These are phyloP conservation scores for Didymodactylos carnosus DNA, from an alignment of 2,888 invertebrate species.

Conservation along the genomic window DNA sequence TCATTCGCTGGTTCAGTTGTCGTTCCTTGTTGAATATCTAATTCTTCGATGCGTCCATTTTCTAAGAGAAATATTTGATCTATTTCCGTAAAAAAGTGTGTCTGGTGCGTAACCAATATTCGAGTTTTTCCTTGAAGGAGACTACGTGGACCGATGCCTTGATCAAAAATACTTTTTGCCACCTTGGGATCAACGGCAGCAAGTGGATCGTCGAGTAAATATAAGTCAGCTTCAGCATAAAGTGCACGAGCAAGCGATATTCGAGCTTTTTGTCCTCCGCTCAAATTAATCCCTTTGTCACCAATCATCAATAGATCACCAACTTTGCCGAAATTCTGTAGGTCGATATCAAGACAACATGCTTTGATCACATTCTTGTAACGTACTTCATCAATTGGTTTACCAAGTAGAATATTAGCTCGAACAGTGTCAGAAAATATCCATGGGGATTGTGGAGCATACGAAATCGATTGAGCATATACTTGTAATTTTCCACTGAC, in stretches of 20 bases:
- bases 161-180: conserved; percentile 34
- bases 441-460: conserved; percentile 38
- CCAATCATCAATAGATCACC: conserved; percentile 42
- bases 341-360: conserved; percentile 38
- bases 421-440: conserved; percentile 49
- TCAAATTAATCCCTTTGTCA: conserved; percentile 40
- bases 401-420: conserved; percentile 40
- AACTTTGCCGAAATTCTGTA: conserved; percentile 37
- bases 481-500: conserved; percentile 33
- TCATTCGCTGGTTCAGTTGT: neutral
- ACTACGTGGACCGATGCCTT: conserved; percentile 32
- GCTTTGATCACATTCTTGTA: conserved; percentile 25
- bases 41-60: neutral
- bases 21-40: neutral
- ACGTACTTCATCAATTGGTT: conserved; percentile 23
- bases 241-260: conserved; percentile 34
- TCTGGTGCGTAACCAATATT: conserved; percentile 36
- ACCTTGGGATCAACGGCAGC: conserved; percentile 37
- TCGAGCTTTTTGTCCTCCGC: conserved; percentile 36
- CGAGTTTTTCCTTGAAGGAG: conserved; percentile 19
- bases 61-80: conserved; percentile 20
- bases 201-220: conserved; percentile 36
- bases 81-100: conserved; percentile 45
- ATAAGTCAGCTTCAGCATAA: conserved; percentile 32
- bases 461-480: conserved; percentile 26